Evolutionary conservation across 2,113 vertebrate species (phyloP).

Genomic region (Ophthalmolycus amberensis): DNA sequence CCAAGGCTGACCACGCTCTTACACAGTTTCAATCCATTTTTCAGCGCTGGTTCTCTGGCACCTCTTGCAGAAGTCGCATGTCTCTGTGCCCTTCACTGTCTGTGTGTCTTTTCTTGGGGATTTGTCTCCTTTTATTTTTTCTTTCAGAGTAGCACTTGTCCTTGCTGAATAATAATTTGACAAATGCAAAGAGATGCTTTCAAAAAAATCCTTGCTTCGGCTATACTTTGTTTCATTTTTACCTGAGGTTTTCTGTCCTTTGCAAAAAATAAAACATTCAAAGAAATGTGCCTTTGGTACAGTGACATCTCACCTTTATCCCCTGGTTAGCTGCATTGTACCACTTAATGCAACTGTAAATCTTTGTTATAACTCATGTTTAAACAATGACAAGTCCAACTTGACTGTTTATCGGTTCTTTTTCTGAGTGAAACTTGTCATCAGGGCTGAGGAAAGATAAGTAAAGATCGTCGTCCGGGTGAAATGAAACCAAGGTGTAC

Average conservation of each 20-base stretch:
- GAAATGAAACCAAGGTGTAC: neutral
- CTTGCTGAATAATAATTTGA: constrained; percentile 39
- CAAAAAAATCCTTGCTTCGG: constrained; percentile 1
- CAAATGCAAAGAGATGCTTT: constrained; percentile 30
- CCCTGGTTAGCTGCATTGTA: neutral
- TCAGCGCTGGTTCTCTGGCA: neutral
- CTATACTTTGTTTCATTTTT: constrained; percentile 15
- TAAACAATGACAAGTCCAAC: neutral
- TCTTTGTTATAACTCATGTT: neutral
- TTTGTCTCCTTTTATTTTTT: constrained; percentile 4
- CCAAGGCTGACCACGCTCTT: neutral
- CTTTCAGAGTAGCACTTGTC: constrained; percentile 42
- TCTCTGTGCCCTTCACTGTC: constrained; percentile 13
- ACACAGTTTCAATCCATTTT: neutral
- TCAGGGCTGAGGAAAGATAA: neutral
- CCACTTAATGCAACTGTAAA: neutral
- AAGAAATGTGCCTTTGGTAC: neutral
- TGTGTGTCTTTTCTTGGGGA: constrained; percentile 14
- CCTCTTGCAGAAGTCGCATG: neutral
- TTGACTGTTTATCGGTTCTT: neutral
- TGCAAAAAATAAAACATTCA: neutral
- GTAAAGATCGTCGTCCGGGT: too few species aligned
- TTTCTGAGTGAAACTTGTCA: neutral
- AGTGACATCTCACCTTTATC: neutral
- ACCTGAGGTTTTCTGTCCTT: constrained; percentile 5